Evolutionary conservation across 2,113 vertebrate genomes (phyloP), one percentile per base, ranked within the genome.

Genomic region (Mungos mungo): DNA sequence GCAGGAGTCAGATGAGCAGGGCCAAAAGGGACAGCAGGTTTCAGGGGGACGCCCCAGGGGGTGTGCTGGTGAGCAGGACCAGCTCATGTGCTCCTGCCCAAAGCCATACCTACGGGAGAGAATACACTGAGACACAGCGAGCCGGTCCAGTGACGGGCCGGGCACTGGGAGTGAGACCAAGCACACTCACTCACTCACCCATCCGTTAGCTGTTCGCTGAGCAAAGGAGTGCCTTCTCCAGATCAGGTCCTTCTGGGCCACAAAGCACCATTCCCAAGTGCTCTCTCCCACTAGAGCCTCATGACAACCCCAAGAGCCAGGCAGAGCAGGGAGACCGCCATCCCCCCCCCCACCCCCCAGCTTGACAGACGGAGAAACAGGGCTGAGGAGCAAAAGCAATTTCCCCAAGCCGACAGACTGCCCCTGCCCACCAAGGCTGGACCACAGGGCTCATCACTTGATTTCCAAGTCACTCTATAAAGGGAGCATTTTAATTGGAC

Each of bases 11-110:
- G 83, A 85, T 47, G 4, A 31, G 68, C 10, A 19, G 35, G 33
- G 25, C 35, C 33, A 11, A 31, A 41, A 47, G 13, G 33, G 66
- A 38, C 5, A 38, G 23, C 9, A 25, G 38, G 35, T 19, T 29
- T 41, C 47, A 45, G 68, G 23, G 3, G 7, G 63, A 29, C 0
- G 2, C 1, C 21, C 35, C 2, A 2, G 0, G 2, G 45, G 19
- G 12, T 10, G 7, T 5, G 7, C 33, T 50, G 38, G 11, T 3
- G 79, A 54, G 29, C 69, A 54, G 60, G 31, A 57, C 13, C 3
- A 7, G 63, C 2, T 66, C 72, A 33, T 0, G 0, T 0, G 12
- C 1, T 52, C 27, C 41, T 16, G 45, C 80, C 57, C 45, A 41
- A 54, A 79, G 65, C 60, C 41, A 9, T 1, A 4, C 25, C 23